Base-by-base conservation (phyloP, 1,140 invertebrate species). In the Bathynomus jamesi region DNA sequence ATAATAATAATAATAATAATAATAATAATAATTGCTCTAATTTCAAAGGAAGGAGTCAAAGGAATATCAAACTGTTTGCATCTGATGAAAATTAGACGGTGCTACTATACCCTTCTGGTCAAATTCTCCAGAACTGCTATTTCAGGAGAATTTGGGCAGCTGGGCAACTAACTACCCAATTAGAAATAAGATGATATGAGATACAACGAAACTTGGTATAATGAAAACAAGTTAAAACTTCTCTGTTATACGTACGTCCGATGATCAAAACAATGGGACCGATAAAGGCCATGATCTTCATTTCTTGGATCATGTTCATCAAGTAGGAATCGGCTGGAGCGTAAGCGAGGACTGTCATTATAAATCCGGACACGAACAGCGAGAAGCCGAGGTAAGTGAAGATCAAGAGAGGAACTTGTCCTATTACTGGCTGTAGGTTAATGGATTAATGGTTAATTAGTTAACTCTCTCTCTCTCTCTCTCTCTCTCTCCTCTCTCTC, bases 291-390 rank as follows among this genome's bases (percentile, higher is more conserved):
- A 76, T 76, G 60, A 75, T 69, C 4, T 67, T 70, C 64, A 75
- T 69, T 32, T 65, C 61, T 60, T 78, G 76, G n/a, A 78, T 73
- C 76, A 78, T 78, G 60, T 75, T 74, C 76, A 78, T 78, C 28
- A 78, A 65, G 73, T 78, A 78, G 25, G 74, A 73, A 66, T 78
- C 76, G 3, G 76, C 73, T 4, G 76, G 76, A 3, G 76, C 76
- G 71, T 78, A 78, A 66, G 76, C 76, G 46, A 78, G 61, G 32
- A 78, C 73, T 25, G 76, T 76, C 76, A 78, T 65, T 65, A 78
- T 76, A 69, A 78, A 78, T 3, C 76, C 76, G 0, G 73, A 76
- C 24, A 78, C 62, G 65, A 78, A 72, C 13, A 78, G 60, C 13
- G 76, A 78, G 46, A 76, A 73, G 2, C 74, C 76, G 29, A 78